Evolutionary conservation across 2,888 invertebrate species (phyloP), one percentile per base, ranked within the genome.

Genomic region (Melanotus villosus): DNA sequence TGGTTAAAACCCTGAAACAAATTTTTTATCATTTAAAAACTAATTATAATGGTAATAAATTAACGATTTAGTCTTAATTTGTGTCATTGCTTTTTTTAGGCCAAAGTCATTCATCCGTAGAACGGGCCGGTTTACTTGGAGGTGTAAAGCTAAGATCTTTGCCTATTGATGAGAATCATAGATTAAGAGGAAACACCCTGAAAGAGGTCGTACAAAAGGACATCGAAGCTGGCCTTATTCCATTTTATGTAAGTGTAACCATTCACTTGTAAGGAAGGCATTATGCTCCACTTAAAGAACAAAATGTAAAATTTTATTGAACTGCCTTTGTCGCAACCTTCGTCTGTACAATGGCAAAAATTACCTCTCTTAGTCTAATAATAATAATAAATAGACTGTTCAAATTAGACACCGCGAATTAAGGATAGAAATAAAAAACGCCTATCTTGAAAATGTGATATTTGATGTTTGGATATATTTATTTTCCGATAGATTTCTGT

Each of bases 101-200:
- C 74, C 94, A 97, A 89, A 93, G 97, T 0, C 97, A 98, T 85
- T 96, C 96, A 0, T 96, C 96, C 0, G 97, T 98, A 2, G 97
- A 98, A 85, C 90, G 97, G 30, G 97, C 97, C 19, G 96, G 96
- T 0, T 89, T 97, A 41, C 84, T 98, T 67, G 95, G 95, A 0
- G 97, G 96, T n/a, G 91, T 98, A 1, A 89, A 90, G 78, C 87
- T 97, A 78, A 89, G 94, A 14, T 87, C 90, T 0, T 86, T 98
- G 56, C 88, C 90, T 30, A 90, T 93, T 0, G 95, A 95, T 82
- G 86, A 87, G 10, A 88, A 92, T 72, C 91, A 92, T 77, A 88
- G 89, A 66, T 86, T 98, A 21, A 88, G 93, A 19, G 95, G 94
- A 6, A 91, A 92, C 45, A 90, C 90, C 1, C 83, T 98, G 45